A percentile compares a stretch with the other conserved stretches of the same genome.
Evolutionary conservation across 2,888 invertebrate species (phyloP).

Genomic region (Coleophora deauratella): DNA sequence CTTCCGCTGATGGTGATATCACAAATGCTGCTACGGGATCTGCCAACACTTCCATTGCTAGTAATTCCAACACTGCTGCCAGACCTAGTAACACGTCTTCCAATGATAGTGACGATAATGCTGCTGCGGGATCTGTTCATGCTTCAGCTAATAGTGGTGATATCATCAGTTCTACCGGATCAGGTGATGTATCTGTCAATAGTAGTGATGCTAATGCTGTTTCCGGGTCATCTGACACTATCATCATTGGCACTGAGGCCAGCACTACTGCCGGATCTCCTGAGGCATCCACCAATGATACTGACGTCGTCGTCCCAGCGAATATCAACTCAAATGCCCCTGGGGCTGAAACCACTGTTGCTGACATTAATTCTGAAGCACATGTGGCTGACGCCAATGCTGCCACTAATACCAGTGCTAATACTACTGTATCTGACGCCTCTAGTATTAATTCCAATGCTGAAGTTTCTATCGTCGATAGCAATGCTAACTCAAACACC

Average conservation of each 20-base stretch:
- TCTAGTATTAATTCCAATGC: neutral
- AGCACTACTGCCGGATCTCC: conserved; percentile 1
- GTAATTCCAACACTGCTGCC: conserved; percentile 1
- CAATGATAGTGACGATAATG: neutral
- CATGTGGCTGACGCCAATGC: neutral
- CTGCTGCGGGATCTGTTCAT: conserved; percentile 2
- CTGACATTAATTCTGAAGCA: neutral
- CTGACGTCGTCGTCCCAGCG: neutral
- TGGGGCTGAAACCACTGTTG: neutral
- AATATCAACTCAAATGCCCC: no score
- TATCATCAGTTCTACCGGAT: neutral
- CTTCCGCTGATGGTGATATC: conserved; percentile 1
- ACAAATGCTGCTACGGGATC: conserved; percentile 2
- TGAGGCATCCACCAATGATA: neutral
- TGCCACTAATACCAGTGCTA: conserved; percentile 1
- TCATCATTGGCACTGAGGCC: conserved; percentile 2
- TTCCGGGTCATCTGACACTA: neutral
- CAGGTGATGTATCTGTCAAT: neutral
- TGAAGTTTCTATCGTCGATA: neutral
- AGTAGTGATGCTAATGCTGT: no score
- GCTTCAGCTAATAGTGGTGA: neutral
- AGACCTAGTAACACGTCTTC: neutral
- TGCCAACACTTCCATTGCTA: conserved; percentile 1
- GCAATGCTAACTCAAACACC: neutral
- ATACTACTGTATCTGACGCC: conserved; percentile 1